Evolutionary conservation across 2,113 vertebrate species (phyloP).

Genomic region (Morone saxatilis): DNA sequence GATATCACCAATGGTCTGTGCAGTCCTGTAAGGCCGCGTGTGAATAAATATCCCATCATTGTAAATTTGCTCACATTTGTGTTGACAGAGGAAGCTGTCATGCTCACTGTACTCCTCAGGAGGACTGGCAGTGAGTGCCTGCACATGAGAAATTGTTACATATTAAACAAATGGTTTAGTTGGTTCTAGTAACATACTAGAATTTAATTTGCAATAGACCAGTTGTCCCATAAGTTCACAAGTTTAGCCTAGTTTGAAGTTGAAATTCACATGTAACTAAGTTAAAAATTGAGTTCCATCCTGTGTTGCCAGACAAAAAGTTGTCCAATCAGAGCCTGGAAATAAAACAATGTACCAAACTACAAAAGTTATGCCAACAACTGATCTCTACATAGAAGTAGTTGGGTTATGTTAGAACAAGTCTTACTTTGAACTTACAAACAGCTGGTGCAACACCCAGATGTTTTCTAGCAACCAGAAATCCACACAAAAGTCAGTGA

Average conservation of each 20-base stretch:
- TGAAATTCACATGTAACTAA: too few relatives aligned
- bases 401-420: too few relatives aligned
- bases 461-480: too few relatives aligned
- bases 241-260: neutral
- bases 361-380: too few relatives aligned
- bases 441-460: too few relatives aligned
- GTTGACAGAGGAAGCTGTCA: neutral
- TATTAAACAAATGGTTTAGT: neutral
- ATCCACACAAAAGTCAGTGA: too few relatives aligned
- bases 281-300: too few relatives aligned
- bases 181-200: neutral
- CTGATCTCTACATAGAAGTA: too few relatives aligned
- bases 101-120: neutral
- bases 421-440: too few relatives aligned
- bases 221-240: neutral
- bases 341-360: too few relatives aligned
- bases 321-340: too few relatives aligned
- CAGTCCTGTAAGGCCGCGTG: neutral
- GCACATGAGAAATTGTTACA: neutral
- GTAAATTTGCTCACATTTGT: constrained; percentile 18
- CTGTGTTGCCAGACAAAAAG: too few relatives aligned
- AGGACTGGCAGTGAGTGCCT: neutral
- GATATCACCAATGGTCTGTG: neutral
- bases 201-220: neutral
- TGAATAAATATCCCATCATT: constrained; percentile 5